Evolutionary conservation across 2,888 invertebrate genomes (phyloP).

Genomic region (Ferrisia virgata): DNA sequence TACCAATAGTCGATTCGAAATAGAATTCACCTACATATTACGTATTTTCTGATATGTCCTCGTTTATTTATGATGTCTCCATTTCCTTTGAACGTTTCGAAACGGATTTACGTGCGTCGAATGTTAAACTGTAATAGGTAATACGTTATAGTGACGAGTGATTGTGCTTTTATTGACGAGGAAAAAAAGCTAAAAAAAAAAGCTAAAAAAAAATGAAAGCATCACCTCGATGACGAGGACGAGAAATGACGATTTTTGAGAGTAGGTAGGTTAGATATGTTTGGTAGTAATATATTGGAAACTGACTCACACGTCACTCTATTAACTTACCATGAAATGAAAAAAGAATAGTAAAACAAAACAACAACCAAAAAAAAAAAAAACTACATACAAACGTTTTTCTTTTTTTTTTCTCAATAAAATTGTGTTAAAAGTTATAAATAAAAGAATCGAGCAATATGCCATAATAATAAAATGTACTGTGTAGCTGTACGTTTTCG

Average conservation of each 20-base stretch:
- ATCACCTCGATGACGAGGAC: neutral
- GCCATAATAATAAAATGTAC: neutral
- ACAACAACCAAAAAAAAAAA: too few relatives aligned
- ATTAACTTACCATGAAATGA: neutral
- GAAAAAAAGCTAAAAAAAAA: neutral
- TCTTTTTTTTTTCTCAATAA: neutral
- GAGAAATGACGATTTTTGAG: neutral
- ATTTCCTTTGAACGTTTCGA: constrained; percentile 33
- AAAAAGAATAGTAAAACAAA: neutral
- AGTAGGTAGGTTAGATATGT: neutral
- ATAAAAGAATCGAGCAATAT: neutral
- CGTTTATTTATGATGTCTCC: constrained; percentile 41
- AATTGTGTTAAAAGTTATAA: neutral
- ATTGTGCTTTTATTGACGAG: neutral
- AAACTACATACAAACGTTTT: neutral
- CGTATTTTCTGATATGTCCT: constrained; percentile 31
- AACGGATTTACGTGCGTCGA: constrained; percentile 41
- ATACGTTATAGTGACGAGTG: neutral
- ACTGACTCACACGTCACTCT: neutral
- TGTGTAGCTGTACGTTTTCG: neutral
- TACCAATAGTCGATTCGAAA: neutral
- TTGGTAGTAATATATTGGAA: neutral
- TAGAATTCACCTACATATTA: neutral
- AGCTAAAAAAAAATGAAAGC: neutral
- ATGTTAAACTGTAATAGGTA: constrained; percentile 5